Evolutionary conservation across 2,113 vertebrate species (phyloP).

Genomic region (Oceanodroma tethys): DNA sequence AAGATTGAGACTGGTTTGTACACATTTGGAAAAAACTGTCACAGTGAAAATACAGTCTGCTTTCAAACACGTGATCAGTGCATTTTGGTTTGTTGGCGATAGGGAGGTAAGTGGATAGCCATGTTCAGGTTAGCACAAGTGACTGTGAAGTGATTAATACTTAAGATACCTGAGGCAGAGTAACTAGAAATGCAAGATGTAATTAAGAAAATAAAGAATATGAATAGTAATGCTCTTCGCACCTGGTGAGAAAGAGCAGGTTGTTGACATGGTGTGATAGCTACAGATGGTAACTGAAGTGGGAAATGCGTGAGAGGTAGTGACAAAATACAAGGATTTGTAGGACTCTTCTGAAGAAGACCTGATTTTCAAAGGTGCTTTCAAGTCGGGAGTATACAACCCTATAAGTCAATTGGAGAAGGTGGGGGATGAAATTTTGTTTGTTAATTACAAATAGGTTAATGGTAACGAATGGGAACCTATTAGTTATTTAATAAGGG

Average conservation of each 20-base stretch:
- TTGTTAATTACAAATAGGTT: neutral
- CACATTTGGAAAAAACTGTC: neutral
- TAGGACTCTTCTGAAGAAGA: neutral
- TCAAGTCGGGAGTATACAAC: neutral
- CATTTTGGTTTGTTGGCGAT: neutral
- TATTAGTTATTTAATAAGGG: neutral
- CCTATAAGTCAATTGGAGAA: neutral
- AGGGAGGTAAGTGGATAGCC: neutral
- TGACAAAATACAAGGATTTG: neutral
- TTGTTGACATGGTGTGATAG: neutral
- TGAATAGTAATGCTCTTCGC: neutral
- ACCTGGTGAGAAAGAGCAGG: neutral
- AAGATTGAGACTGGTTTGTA: neutral
- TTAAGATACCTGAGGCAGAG: neutral
- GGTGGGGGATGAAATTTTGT: neutral
- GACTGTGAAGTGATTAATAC: constrained; percentile 54
- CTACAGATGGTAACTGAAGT: neutral
- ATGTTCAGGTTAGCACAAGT: neutral
- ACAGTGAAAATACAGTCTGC: neutral
- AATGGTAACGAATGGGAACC: neutral
- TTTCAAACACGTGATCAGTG: neutral
- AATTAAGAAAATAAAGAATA: constrained; percentile 55
- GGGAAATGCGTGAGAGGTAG: neutral
- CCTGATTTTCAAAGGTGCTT: neutral
- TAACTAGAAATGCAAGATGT: neutral